These are phyloP conservation scores for Athalia circularis DNA, from an alignment of 2,888 invertebrate genomes.

Conservation along the genomic window DNA sequence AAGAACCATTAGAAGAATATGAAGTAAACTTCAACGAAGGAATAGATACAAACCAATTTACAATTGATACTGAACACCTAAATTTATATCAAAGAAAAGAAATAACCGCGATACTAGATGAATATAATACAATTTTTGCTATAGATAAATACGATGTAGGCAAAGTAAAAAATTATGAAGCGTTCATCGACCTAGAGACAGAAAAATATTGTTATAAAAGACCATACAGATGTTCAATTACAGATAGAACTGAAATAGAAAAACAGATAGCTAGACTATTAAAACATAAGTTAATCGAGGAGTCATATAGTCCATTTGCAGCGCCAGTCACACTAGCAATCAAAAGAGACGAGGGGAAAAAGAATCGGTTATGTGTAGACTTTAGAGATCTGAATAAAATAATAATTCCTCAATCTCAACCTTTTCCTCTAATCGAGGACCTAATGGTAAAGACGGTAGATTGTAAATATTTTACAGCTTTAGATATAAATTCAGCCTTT, in stretches of 20 bases:
- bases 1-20: constrained; percentile 12
- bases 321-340: constrained; percentile 55
- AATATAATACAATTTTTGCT: constrained; percentile 52
- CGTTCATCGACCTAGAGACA: constrained; percentile 42
- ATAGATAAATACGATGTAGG: constrained; percentile 50
- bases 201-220: constrained; percentile 47
- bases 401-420: constrained; percentile 62
- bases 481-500: constrained; percentile 46
- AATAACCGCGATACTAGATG: constrained; percentile 37
- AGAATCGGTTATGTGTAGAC: constrained; percentile 58
- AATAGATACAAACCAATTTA: constrained; percentile 30
- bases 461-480: constrained; percentile 53
- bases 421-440: constrained; percentile 65
- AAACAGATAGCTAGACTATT: constrained; percentile 45
- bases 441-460: constrained; percentile 62
- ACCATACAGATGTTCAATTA: constrained; percentile 48
- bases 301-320: constrained; percentile 50
- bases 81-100: constrained; percentile 6
- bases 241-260: constrained; percentile 47
- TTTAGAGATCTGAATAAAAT: constrained; percentile 63
- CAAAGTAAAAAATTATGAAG: constrained; percentile 47
- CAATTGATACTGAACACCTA: constrained; percentile 26
- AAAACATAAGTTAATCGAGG: constrained; percentile 43
- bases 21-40: constrained; percentile 36
- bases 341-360: constrained; percentile 57